These are phyloP conservation scores for Lasaia peninsularis DNA, from an alignment of 1,140 invertebrate species.

Conservation along the genomic window DNA sequence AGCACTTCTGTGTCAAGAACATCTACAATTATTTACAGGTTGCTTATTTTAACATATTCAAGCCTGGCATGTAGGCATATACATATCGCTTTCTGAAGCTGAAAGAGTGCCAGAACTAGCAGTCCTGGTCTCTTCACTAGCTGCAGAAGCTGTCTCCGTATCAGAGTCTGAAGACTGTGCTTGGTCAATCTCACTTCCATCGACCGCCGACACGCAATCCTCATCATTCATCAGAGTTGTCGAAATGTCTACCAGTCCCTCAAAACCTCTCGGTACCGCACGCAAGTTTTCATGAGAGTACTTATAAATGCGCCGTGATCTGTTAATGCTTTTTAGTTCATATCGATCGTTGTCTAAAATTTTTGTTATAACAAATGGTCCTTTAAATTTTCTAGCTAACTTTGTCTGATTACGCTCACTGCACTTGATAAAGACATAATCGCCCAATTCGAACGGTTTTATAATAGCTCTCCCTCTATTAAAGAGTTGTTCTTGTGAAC, in stretches of 20 bases:
- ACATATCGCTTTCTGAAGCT: not conserved
- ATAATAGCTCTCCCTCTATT: constrained; percentile 17
- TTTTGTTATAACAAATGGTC: constrained; percentile 16
- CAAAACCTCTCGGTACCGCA: constrained; percentile 19
- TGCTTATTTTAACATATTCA: not conserved
- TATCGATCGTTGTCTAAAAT: constrained; percentile 20
- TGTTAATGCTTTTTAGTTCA: constrained; percentile 19
- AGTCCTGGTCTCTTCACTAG: not conserved
- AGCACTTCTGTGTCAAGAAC: no score
- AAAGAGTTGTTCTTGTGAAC: constrained; percentile 17
- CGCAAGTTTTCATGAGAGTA: constrained; percentile 29
- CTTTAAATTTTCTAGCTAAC: constrained; percentile 15
- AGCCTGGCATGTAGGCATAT: not conserved
- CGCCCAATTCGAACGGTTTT: constrained; percentile 15
- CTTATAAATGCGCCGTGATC: constrained; percentile 19
- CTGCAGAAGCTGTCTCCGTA: not conserved
- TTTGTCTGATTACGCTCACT: constrained; percentile 26
- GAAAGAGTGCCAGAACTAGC: not conserved
- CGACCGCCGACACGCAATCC: not conserved
- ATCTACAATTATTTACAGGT: no score
- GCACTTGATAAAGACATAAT: constrained; percentile 20
- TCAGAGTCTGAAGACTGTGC: not conserved
- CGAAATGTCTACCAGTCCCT: constrained; percentile 15
- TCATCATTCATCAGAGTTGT: constrained; percentile 3
- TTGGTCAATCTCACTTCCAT: not conserved